Evolutionary conservation across 23 tunicate genomes (phyloP).

Genomic region (Halocynthia roretzi): DNA sequence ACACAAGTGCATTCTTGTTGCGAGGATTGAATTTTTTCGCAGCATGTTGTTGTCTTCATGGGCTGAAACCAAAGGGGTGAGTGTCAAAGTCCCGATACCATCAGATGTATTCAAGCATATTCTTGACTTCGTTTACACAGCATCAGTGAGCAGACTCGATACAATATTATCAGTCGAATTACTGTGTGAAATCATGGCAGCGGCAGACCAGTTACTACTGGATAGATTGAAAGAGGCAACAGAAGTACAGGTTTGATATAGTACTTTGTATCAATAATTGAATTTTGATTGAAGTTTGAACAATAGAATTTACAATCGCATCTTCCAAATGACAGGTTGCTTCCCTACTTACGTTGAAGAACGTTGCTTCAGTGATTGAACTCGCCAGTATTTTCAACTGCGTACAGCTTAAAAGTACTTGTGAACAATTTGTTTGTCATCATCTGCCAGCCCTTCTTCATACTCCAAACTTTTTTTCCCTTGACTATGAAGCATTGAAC

Average conservation of each 20-base stretch:
- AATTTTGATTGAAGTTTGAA: conserved; percentile 1
- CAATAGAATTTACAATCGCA: background rate
- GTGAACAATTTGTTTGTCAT: conserved; percentile 58
- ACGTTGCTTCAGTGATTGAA: conserved; percentile 46
- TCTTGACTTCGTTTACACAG: conserved; percentile 63
- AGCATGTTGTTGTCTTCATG: conserved; percentile 73
- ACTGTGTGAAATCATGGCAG: conserved; percentile 65
- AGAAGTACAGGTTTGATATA: conserved; percentile 46
- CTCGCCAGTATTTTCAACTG: conserved; percentile 63
- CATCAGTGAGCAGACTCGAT: conserved; percentile 18
- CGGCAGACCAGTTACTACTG: conserved; percentile 66
- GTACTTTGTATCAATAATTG: background rate
- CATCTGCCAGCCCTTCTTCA: conserved; percentile 57
- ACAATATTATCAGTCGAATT: conserved; percentile 27
- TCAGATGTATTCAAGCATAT: conserved; percentile 54
- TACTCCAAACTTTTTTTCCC: conserved; percentile 47
- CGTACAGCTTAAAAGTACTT: conserved; percentile 41
- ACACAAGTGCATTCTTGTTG: conserved; percentile 71
- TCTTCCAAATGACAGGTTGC: conserved; percentile 39
- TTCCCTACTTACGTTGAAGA: conserved; percentile 64
- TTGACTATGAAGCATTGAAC: conserved; percentile 40
- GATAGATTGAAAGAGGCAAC: conserved; percentile 60
- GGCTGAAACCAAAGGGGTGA: conserved; percentile 22
- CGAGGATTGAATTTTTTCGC: conserved; percentile 65
- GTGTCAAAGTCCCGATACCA: conserved; percentile 66